Evolutionary conservation across 2,888 invertebrate genomes (phyloP).

Genomic region (Dolomedes plantarius): DNA sequence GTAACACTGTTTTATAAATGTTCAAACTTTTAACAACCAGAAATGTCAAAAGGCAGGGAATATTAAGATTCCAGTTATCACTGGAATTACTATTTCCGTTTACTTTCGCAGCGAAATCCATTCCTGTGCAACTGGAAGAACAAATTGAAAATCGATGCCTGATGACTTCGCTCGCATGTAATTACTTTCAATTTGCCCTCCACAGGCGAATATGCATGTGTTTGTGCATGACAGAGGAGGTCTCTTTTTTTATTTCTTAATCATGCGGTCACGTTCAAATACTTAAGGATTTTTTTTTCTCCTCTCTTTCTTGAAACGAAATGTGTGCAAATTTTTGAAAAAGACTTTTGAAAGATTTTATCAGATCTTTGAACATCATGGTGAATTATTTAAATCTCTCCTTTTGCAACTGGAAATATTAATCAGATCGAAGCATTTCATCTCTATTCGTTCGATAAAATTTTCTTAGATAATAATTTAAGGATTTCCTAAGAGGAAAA

Average conservation of each 20-base stretch:
- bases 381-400: neutral
- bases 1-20: no score
- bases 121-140: neutral
- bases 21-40: no score
- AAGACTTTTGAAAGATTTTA: neutral
- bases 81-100: no score
- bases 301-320: no score
- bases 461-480: no score
- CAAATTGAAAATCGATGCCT: slow-evolving; percentile 8
- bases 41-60: no score
- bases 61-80: no score
- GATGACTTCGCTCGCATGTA: neutral
- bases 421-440: no score
- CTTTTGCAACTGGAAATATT: no score
- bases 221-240: neutral
- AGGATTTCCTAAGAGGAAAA: no score
- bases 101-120: no score
- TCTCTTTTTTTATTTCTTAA: neutral
- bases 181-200: neutral
- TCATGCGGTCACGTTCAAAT: slow-evolving; percentile 8
- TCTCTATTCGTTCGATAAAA: no score
- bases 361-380: neutral
- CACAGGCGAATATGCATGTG: neutral
- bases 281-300: neutral
- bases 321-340: neutral